Evolutionary conservation across 2,888 invertebrate species (phyloP), one percentile per base, ranked within the genome.

Genomic region (Pseudolycoriella hygida): DNA sequence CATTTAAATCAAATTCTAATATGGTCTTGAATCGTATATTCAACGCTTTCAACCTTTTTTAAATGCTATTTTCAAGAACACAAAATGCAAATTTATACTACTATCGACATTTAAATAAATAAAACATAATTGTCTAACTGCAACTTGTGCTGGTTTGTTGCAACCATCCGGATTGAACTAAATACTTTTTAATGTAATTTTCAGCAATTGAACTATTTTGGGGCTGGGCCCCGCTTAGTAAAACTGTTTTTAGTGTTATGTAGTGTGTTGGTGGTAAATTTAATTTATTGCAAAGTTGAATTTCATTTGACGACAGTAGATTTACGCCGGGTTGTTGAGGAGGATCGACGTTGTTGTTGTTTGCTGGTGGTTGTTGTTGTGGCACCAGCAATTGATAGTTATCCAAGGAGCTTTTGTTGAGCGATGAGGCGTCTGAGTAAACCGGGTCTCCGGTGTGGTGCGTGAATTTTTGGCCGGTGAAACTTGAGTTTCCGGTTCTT

Each of bases 251-350:
- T 63, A 90, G 71, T 3, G 88, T 86, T 54, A 87, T 76, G 69
- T 90, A 93, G 63, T 85, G 86, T 47, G 86, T 79, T 50, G 90
- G 86, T 54, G 83, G 78, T 59, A 92, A 69, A 60, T 85, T 81
- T 58, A 90, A 72, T 47, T 77, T 67, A 45, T 73, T 69, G 65
- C 87, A 88, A 50, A 87, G 64, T 78, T 83, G 74, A 61, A 75
- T 70, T 64, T 81, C 81, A 57, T 76, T 75, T 63, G 66, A 70
- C 54, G 72, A 76, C 56, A 80, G 71, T 60, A 79, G 68, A 63
- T 71, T 73, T 65, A 59, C 66, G 51, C 65, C 64, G 38, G 61
- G 55, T n/a, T 61, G 59, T 43, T 61, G 34, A 34, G 34, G 25
- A 25, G 25, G 25, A 25, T 25, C 25, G 25, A 25, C 25, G 25